Conservation (phyloP, 2,797 vertebrate species). For the Pseudomugil tenellus region DNA sequence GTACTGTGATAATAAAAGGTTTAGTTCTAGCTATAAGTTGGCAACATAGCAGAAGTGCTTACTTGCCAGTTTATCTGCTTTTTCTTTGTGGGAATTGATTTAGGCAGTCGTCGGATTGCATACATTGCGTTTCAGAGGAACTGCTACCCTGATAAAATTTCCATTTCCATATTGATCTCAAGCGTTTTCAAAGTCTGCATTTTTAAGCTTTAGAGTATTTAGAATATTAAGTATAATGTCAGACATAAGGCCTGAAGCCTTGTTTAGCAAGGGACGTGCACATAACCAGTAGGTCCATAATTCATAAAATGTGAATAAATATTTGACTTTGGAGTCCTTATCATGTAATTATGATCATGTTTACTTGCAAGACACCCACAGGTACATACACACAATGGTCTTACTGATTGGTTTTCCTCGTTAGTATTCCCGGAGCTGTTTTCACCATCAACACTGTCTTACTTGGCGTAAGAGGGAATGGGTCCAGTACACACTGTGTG, state of each 20-base stretch:
- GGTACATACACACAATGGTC: slow-evolving; percentile 25
- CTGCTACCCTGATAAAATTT: slow-evolving; percentile 2
- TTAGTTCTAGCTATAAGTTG: slow-evolving; percentile 21
- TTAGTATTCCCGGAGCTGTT: slow-evolving; percentile 72
- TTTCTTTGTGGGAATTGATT: background rate
- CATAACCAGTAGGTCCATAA: background rate
- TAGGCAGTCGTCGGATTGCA: background rate
- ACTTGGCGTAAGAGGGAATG: slow-evolving; percentile 66
- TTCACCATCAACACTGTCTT: slow-evolving; percentile 63
- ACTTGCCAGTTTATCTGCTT: background rate
- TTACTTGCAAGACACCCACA: background rate
- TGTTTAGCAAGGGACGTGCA: background rate
- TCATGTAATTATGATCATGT: background rate
- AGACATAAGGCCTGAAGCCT: background rate
- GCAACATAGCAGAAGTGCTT: background rate
- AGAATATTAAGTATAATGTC: background rate
- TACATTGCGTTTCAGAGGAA: background rate
- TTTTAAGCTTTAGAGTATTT: background rate
- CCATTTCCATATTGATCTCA: too few relatives aligned
- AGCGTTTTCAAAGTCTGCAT: too few relatives aligned
- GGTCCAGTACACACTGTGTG: slow-evolving; percentile 63
- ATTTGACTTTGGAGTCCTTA: background rate
- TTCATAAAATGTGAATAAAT: background rate
- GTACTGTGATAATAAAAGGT: slow-evolving; percentile 10
- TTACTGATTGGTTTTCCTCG: slow-evolving; percentile 54